Percentiles rank a stretch among this genome's conserved stretches.
Conservation (phyloP, 2,113 vertebrate species). For the Chionomys nivalis region DNA sequence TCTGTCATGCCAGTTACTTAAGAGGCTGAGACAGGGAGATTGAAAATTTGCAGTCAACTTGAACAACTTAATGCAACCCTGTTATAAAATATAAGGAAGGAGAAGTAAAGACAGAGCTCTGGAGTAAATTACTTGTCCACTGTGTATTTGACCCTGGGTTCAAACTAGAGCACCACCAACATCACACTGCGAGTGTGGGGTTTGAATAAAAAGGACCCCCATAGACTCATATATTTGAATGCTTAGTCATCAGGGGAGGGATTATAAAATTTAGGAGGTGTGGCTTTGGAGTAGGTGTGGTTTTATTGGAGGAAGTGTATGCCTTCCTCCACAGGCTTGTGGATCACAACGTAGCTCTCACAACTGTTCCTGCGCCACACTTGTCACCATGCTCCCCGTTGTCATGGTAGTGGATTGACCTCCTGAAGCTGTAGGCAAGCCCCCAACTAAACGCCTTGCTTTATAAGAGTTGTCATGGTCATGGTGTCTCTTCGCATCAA, state of each 20-base stretch:
- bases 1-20: not conserved
- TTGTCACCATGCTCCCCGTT: not conserved
- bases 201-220: not conserved
- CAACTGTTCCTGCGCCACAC: not conserved
- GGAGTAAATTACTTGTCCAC: not conserved
- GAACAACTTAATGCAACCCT: too few species aligned
- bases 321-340: not conserved
- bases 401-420: not conserved
- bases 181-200: too few species aligned
- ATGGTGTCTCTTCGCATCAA: not conserved
- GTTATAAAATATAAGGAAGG: not conserved
- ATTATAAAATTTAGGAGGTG: not conserved
- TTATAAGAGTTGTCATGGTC: not conserved
- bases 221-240: not conserved
- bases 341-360: not conserved
- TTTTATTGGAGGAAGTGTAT: not conserved
- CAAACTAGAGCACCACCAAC: not conserved
- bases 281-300: not conserved
- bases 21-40: not conserved
- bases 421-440: not conserved
- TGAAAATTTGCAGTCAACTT: not conserved
- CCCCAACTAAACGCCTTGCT: not conserved
- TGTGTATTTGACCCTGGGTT: not conserved
- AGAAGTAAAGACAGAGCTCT: not conserved
- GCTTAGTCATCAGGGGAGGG: not conserved